Percentiles rank a stretch among this genome's conserved stretches.
Evolutionary conservation across 2,797 vertebrate genomes (phyloP).

Genomic region (Carapus acus): DNA sequence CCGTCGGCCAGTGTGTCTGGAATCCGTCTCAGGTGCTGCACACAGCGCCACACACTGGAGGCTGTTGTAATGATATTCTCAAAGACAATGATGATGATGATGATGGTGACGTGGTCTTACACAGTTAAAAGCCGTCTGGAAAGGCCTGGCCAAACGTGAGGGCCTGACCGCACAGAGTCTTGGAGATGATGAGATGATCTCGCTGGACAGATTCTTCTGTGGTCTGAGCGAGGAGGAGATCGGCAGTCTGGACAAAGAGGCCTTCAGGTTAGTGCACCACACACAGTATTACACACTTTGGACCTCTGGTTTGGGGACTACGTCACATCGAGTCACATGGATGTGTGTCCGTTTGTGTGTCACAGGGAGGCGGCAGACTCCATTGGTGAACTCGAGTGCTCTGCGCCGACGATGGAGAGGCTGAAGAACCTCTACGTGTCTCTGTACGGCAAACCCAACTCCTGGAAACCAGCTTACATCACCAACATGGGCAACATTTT

Average conservation of each 20-base stretch:
- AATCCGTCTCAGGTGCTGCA: conserved; percentile 59
- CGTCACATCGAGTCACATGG: conserved; percentile 5
- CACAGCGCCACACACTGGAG: neutral
- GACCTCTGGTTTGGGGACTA: neutral
- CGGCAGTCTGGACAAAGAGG: conserved; percentile 34
- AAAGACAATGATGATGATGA: too few species aligned
- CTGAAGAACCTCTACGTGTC: conserved; percentile 52
- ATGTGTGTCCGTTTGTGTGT: conserved; percentile 27
- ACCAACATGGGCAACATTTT: conserved; percentile 58
- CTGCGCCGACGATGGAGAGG: conserved; percentile 16
- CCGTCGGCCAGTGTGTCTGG: conserved; percentile 62
- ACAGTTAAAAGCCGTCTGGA: conserved; percentile 62
- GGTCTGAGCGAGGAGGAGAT: conserved; percentile 59
- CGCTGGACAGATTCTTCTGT: conserved; percentile 67
- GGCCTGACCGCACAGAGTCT: conserved; percentile 41
- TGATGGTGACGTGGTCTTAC: too few species aligned
- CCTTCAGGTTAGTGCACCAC: conserved; percentile 60
- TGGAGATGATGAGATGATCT: conserved; percentile 50
- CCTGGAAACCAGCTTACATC: conserved; percentile 58
- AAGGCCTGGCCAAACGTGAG: conserved; percentile 28
- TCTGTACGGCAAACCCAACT: conserved; percentile 44
- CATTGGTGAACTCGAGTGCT: conserved; percentile 48
- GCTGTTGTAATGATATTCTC: neutral
- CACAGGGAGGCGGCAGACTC: conserved; percentile 65
- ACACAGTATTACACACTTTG: neutral